Conservation (phyloP, 2,888 invertebrate species). For the Ecliptopera silaceata region DNA sequence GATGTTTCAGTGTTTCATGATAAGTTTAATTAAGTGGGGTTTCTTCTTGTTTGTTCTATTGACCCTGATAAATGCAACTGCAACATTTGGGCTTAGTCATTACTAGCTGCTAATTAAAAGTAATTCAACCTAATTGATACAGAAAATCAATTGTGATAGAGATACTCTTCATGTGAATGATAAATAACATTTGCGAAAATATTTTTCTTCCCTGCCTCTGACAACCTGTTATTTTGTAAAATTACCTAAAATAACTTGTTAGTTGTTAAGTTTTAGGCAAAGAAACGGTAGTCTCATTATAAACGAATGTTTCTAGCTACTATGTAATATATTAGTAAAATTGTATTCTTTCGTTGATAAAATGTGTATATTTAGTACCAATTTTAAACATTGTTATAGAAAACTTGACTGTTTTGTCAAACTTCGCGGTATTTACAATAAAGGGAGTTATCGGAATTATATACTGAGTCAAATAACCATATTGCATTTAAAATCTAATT, state of each 20-base stretch:
- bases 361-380: background rate
- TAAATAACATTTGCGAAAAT: background rate
- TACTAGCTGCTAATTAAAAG: too few relatives aligned
- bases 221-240: background rate
- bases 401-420: background rate
- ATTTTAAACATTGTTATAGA: slow-evolving; percentile 4
- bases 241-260: background rate
- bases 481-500: slow-evolving; percentile 20
- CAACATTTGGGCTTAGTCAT: too few relatives aligned
- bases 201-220: background rate
- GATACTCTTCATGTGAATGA: background rate
- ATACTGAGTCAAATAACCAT: slow-evolving; percentile 1
- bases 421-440: background rate
- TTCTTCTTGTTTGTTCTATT: too few relatives aligned
- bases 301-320: background rate
- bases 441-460: background rate
- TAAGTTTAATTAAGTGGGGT: too few relatives aligned
- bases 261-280: background rate
- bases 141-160: background rate
- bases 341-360: background rate
- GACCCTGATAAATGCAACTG: too few relatives aligned
- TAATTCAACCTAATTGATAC: too few relatives aligned
- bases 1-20: too few relatives aligned
- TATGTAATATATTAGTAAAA: background rate
- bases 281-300: background rate